Conservation (phyloP, 2,113 vertebrate genomes). For the Leptocoma aspasia region DNA sequence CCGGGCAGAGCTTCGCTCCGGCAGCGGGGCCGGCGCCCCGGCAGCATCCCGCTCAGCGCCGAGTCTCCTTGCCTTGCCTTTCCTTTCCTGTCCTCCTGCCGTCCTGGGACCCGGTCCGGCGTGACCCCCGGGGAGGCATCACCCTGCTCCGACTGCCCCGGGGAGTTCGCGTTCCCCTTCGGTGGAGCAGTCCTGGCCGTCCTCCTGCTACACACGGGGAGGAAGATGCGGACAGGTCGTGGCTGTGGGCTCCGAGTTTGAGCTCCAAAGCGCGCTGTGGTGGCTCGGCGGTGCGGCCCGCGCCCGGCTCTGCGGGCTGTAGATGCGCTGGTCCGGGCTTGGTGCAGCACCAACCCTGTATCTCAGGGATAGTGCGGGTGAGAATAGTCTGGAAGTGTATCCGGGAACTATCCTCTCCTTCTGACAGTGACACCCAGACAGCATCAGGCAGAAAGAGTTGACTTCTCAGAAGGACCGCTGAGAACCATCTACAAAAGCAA, state of each 20-base stretch:
- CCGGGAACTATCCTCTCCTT: neutral
- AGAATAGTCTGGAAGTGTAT: accelerated
- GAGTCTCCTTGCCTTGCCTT: neutral
- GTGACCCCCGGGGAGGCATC: neutral
- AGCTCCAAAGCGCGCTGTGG: accelerated
- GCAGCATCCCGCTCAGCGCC: neutral
- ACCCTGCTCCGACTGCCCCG: too few relatives aligned
- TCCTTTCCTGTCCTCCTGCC: too few relatives aligned
- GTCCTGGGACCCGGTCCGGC: neutral
- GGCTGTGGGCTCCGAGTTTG: neutral
- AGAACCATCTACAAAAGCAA: neutral
- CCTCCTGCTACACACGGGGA: accelerated
- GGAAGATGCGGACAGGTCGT: accelerated
- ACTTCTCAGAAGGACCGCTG: neutral
- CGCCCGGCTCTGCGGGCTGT: accelerated
- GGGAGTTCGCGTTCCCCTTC: neutral
- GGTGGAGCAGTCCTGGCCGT: accelerated
- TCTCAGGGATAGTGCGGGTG: neutral
- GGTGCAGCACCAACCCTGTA: neutral
- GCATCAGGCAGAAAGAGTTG: neutral
- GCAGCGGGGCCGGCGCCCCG: accelerated
- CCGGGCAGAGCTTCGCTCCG: neutral
- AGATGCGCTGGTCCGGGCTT: neutral
- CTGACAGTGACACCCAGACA: neutral
- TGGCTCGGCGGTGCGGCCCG: neutral